Conservation (phyloP, 2,888 invertebrate genomes). For the Mystacides longicornis region DNA sequence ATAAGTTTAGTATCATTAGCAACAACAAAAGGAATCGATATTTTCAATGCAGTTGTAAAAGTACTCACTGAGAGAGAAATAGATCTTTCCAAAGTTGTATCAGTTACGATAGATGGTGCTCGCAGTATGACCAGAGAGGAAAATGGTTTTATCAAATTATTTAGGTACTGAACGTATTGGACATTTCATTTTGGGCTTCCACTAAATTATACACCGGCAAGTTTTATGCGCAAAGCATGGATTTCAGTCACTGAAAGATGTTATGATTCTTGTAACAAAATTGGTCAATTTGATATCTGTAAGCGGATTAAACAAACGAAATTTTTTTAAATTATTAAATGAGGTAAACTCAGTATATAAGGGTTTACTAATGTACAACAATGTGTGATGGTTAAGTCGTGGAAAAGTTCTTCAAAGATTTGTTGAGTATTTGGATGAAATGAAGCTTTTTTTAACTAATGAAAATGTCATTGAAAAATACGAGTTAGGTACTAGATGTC, state of each 20-base stretch:
- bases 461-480: background rate
- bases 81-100: conserved; percentile 21
- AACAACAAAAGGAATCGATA: conserved; percentile 20
- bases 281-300: no score
- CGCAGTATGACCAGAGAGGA: conserved; percentile 17
- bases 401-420: conserved; percentile 29
- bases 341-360: conserved; percentile 29
- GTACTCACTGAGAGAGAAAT: conserved; percentile 4
- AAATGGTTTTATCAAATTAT: conserved; percentile 23
- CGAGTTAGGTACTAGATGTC: no score
- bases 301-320: conserved; percentile 29
- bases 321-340: conserved; percentile 29
- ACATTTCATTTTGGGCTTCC: conserved; percentile 28
- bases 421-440: conserved; percentile 29
- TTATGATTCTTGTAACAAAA: conserved; percentile 28
- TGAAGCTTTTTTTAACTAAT: conserved; percentile 27
- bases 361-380: conserved; percentile 29
- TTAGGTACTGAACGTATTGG: conserved; percentile 24
- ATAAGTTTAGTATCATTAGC: conserved; percentile 15
- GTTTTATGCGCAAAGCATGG: conserved; percentile 27
- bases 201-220: conserved; percentile 29
- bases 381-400: conserved; percentile 28
- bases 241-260: conserved; percentile 27
- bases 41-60: conserved; percentile 12
- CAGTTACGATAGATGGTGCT: conserved; percentile 24